phyloP scores from a whole-genome alignment of 2,797 vertebrate genomes.

The Falco berigora region DNA sequence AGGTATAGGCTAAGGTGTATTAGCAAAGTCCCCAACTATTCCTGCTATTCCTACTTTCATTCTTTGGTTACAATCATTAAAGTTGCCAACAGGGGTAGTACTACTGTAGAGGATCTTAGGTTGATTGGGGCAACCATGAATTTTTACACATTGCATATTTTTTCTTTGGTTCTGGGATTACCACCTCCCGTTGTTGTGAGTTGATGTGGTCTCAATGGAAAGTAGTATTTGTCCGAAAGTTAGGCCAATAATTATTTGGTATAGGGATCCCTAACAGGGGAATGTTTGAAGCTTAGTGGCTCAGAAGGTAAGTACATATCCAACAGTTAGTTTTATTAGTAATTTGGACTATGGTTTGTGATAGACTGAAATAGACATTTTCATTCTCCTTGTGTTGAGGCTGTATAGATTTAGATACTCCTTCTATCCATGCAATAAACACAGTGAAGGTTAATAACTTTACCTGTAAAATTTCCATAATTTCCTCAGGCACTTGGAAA shows the following conservation, averaged over 20 bases:
- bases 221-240: accelerated
- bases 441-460: not conserved
- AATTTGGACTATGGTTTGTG: not conserved
- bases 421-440: not conserved
- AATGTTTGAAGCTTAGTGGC: not conserved
- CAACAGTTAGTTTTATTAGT: not conserved
- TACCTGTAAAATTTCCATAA: not conserved
- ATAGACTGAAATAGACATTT: not conserved
- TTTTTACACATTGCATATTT: not conserved
- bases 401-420: not conserved
- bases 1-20: not conserved
- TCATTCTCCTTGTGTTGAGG: not conserved
- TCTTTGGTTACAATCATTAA: not conserved
- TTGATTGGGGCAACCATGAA: accelerated
- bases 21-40: not conserved
- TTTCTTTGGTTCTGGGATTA: not conserved
- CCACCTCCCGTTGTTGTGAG: not conserved
- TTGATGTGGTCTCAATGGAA: accelerated
- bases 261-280: not conserved
- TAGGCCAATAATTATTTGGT: not conserved
- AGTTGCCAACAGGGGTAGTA: not conserved
- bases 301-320: not conserved
- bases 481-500: not conserved
- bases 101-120: not conserved
- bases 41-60: not conserved